These are phyloP conservation scores for Meganola albula DNA, from an alignment of 2,888 invertebrate genomes.

Conservation along the genomic window DNA sequence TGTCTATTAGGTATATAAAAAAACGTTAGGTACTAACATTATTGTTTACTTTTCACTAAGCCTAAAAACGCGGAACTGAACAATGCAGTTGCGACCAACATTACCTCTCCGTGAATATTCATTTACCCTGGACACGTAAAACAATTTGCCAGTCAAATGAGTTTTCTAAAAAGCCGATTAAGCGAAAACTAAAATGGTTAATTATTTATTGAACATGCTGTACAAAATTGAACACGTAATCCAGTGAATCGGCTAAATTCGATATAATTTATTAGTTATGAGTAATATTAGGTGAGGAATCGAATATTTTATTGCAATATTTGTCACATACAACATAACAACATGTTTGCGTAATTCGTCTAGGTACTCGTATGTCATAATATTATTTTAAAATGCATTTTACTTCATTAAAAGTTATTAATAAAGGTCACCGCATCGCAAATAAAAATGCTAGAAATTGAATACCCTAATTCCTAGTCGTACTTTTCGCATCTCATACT, in stretches of 20 bases:
- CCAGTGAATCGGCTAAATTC: slow-evolving; percentile 18
- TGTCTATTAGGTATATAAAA: too few relatives aligned
- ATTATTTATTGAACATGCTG: slow-evolving; percentile 58
- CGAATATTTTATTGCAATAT: too few relatives aligned
- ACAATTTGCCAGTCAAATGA: slow-evolving; percentile 73
- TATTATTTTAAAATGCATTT: too few relatives aligned
- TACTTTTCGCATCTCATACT: too few relatives aligned
- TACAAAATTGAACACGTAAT: slow-evolving; percentile 27
- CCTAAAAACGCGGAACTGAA: slow-evolving; percentile 28
- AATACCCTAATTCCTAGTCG: too few relatives aligned
- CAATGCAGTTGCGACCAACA: slow-evolving; percentile 28
- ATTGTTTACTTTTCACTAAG: slow-evolving; percentile 20
- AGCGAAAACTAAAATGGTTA: slow-evolving; percentile 72
- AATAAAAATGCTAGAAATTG: too few relatives aligned
- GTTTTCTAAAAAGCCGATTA: slow-evolving; percentile 76
- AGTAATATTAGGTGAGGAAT: slow-evolving; percentile 14
- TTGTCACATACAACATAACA: too few relatives aligned
- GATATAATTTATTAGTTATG: slow-evolving; percentile 24
- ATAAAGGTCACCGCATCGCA: too few relatives aligned
- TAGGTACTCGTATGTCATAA: too few relatives aligned
- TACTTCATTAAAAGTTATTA: too few relatives aligned
- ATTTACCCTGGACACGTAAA: slow-evolving; percentile 49
- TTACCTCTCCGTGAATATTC: slow-evolving; percentile 43
- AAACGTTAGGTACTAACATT: slow-evolving; percentile 10
- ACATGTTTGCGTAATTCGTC: too few relatives aligned